Evolutionary conservation across 2,113 vertebrate species (phyloP), one percentile per base, ranked within the genome.

Genomic region (Hydrochoerus hydrochaeris): DNA sequence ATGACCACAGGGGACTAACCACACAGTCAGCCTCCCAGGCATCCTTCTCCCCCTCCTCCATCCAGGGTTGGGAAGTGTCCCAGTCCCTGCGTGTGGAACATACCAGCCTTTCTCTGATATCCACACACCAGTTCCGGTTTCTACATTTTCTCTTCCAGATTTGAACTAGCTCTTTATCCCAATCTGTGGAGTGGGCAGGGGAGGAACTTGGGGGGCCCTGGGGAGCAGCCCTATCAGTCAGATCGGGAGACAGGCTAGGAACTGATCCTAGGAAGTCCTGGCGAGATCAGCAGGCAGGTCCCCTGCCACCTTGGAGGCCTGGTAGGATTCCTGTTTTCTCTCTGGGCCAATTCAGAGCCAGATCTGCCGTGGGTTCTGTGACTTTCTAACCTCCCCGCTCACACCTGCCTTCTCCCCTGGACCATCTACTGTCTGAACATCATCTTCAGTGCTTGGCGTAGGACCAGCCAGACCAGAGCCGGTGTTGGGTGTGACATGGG

Each of bases 401-500:
- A 0, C 12, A 46, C 13, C 75, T 28, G 7, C 16, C 44, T 77
- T 5, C 20, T 20, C 14, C 30, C n/a, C 26, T 20, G 2, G 11
- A 62, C 54, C 69, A 32, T 10, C 44, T 32, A 1, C 30, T 80
- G 19, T 14, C n/a, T 19, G 30, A 30, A 16, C 5, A 32, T n/a
- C 32, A 20, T 19, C 20, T 44, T 57, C 28, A 13, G 57, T 22
- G 26, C 20, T 75, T 41, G 35, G 44, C 10, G 3, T 5, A 65
- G 73, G 28, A 9, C 73, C 5, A 13, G 60, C 22, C 46, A 19
- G n/a, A 54, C 24, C 24, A 38, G 52, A 12, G 62, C 75, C n/a
- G 1, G 35, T 2, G 20, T 5, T 24, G 11, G 35, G 63, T 8
- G 3, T 4, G 8, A 12, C 2, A 3, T 0, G 1, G 32, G 71